A percentile compares a stretch with the other conserved stretches of the same genome.
Evolutionary conservation across 2,797 vertebrate genomes (phyloP).

Genomic region (Cercopithecus hamlyni): DNA sequence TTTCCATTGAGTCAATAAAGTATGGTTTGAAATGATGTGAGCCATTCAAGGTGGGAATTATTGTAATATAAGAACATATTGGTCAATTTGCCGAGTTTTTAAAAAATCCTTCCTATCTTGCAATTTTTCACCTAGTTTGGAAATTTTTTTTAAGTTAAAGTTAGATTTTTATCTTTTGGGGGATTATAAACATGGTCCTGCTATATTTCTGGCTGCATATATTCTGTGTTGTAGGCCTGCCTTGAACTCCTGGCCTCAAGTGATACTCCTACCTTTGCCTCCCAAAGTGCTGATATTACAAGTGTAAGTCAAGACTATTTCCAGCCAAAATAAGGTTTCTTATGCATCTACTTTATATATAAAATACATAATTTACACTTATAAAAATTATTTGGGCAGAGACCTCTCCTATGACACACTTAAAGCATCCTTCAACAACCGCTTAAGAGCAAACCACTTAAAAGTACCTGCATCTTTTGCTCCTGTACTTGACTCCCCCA

Average conservation of each 20-base stretch:
- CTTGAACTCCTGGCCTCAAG: too few species aligned
- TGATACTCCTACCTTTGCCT: too few species aligned
- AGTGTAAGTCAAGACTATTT: too few species aligned
- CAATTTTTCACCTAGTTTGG: neutral
- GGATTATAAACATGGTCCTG: too few species aligned
- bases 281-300: too few species aligned
- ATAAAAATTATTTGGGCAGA: neutral
- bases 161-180: too few species aligned
- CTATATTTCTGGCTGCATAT: too few species aligned
- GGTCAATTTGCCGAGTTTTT: neutral
- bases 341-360: neutral
- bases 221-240: too few species aligned
- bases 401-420: neutral
- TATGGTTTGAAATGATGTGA: neutral
- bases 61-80: neutral
- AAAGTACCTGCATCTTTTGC: neutral
- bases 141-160: neutral
- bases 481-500: fast-evolving
- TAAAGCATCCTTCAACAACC: neutral
- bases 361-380: neutral
- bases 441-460: neutral
- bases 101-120: neutral
- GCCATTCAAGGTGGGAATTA: neutral
- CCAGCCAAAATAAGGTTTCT: neutral
- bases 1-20: neutral